These are phyloP conservation scores for Molossus alvarezi DNA, from an alignment of 2,797 vertebrate species.

Conservation along the genomic window DNA sequence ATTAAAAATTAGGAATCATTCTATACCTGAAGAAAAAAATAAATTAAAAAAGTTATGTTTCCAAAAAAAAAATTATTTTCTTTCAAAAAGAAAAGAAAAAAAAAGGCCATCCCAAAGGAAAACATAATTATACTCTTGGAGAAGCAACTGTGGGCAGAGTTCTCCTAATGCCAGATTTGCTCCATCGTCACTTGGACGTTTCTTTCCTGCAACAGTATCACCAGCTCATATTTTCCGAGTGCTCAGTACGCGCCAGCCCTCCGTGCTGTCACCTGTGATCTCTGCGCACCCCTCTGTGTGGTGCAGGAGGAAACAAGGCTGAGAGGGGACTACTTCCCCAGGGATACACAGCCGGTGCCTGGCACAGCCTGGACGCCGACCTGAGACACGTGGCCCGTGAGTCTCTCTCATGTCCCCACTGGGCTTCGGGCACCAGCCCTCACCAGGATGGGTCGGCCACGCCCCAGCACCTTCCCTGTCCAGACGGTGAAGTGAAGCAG, in stretches of 20 bases:
- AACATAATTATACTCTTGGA: neutral
- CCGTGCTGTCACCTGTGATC: no score
- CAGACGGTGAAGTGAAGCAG: neutral
- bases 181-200: neutral
- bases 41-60: neutral
- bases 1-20: neutral
- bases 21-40: neutral
- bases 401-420: neutral
- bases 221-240: neutral
- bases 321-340: neutral
- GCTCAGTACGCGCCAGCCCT: neutral
- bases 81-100: neutral
- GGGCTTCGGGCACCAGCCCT: rapidly evolving
- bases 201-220: neutral
- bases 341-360: neutral
- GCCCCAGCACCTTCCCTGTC: neutral
- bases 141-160: neutral
- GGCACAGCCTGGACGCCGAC: neutral
- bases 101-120: neutral
- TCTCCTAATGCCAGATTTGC: neutral
- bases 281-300: neutral
- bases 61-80: neutral
- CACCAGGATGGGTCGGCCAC: rapidly evolving
- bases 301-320: neutral
- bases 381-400: neutral